Conservation (phyloP, 2,888 invertebrate genomes). For the Pemphredon lugubris region DNA sequence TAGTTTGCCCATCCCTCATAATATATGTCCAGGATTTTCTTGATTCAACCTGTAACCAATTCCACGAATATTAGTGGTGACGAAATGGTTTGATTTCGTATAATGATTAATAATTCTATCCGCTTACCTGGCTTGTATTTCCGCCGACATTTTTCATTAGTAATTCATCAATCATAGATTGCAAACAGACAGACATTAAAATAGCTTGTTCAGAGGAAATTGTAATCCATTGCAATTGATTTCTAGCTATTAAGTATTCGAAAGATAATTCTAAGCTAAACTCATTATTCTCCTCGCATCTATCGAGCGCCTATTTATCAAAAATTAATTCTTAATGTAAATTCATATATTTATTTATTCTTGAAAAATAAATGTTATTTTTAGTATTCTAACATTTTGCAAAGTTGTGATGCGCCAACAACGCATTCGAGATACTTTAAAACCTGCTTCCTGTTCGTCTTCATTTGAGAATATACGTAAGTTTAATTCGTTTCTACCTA, state of each 20-base stretch:
- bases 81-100: conserved; percentile 5
- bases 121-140: conserved; percentile 80
- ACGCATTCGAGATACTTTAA: conserved; percentile 97
- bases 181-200: conserved; percentile 96
- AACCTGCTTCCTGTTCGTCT: conserved; percentile 90
- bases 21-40: conserved; percentile 86
- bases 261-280: conserved; percentile 91
- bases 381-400: conserved; percentile 85
- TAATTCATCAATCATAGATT: conserved; percentile 97
- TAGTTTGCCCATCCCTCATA: conserved; percentile 88
- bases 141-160: conserved; percentile 87
- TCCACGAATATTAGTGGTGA: background rate
- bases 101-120: conserved; percentile 19
- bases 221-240: conserved; percentile 96
- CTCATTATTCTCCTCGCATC: conserved; percentile 69
- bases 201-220: conserved; percentile 95
- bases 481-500: conserved; percentile 93
- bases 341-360: conserved; percentile 1
- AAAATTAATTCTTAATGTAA: no score
- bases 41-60: conserved; percentile 65
- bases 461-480: conserved; percentile 85
- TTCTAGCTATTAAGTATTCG: conserved; percentile 96
- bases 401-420: conserved; percentile 98
- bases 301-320: conserved; percentile 72
- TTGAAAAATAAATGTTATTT: background rate